Base-by-base conservation (phyloP, 2,113 vertebrate species). In the Naja naja region DNA sequence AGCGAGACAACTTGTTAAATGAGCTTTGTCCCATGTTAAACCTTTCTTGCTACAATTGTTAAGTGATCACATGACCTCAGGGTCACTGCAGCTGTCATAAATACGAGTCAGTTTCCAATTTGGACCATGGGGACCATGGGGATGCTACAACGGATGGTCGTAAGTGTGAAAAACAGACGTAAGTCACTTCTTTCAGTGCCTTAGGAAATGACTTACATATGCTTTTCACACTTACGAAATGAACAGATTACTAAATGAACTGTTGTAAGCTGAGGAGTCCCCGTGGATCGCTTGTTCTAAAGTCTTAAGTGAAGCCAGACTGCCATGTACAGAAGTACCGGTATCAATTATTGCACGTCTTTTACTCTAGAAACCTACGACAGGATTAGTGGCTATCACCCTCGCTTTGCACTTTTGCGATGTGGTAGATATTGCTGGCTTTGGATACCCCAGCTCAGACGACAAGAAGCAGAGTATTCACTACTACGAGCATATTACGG, bases 391-490 rank as follows among this genome's bases (percentile, higher is more conserved):
- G 55, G 98, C 99, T 88, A 98, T 99, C 95, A 98, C 98, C 18
- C 95, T 99, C 94, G 99, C 99, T 0, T 98, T 99, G 86, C 99
- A 99, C 97, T 98, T 99, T 96, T 99, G 99, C 0, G 98, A 99
- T 85, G 91, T 98, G 92, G 99, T 99, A 87, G 98, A 99, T 90
- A 95, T 99, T 0, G 99, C 98, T 0, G 99, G 99, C 88, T 99
- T 99, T 3, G 99, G 99, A 92, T 99, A 99, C 94, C 99, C 99
- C 0, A 96, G 96, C 0, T 94, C 95, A 0, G 95, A 94, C 52
- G 98, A 97, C 94, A 98, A 97, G 94, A 98, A 96, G 86, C 97
- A 98, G 22, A 98, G 98, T 5, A 98, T 99, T 34, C 99, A 99
- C 93, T 99, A 99, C 96, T 99, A 99, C 0, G 98, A 99, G 92